Evolutionary conservation across 2,113 vertebrate species (phyloP), one percentile per base, ranked within the genome.

Genomic region (Crotophaga sulcirostris): DNA sequence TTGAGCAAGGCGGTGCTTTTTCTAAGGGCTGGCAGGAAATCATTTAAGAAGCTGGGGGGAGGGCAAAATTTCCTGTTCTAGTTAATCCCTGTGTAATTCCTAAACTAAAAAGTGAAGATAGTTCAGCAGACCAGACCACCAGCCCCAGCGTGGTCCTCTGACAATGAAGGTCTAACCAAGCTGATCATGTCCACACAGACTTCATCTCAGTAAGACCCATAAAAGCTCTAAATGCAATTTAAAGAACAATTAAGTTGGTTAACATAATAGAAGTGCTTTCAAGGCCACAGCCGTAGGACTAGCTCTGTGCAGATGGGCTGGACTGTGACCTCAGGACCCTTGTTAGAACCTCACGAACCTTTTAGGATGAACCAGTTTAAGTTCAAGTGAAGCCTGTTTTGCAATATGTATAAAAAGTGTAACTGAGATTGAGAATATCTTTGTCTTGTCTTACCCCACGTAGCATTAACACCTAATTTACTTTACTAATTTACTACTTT

Each of bases 1-100:
- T 91, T 96, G 86, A 87, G 94, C 70, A 68, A 85, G 40, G 45
- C 74, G 33, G 45, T 94, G 70, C 83, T 84, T 94, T 97, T 98
- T 97, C 96, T 98, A 97, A 97, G 92, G 90, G 91, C 95, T 79
- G 45, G 83, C 97, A 97, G 98, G 98, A 98, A 98, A 98, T 97
- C 59, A 96, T 96, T 97, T 96, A 97, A 97, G 96, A 93, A 88
- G 86, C 97, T 91, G 93, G 69, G 92, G 34, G 72, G 84, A 96
- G 97, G 97, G 94, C 86, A 76, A 89, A 80, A 56, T 72, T 97
- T 97, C 96, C 95, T 96, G 81, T 85, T 87, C 87, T 70, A 59
- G 81, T 77, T 77, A 91, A 59, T 88, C 14, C 7, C 34, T 29
- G 5, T 59, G 8, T 86, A 80, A 83, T 60, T 91, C 34, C 36